Evolutionary conservation across 2,888 invertebrate species (phyloP), one percentile per base, ranked within the genome.

Genomic region (Cremastinae sp.): DNA sequence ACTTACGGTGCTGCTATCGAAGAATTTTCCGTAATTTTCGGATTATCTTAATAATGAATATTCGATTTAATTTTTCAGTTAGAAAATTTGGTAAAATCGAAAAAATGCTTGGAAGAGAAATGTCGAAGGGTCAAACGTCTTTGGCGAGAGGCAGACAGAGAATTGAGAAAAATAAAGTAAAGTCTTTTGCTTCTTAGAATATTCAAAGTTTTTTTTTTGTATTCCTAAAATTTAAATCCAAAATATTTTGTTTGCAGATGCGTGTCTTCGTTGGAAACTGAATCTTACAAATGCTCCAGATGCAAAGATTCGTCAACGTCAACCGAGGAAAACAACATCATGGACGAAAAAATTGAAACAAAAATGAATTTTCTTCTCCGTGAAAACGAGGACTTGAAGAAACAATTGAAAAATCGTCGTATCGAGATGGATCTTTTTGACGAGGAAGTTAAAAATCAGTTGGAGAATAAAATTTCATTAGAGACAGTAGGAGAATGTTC

Each of bases 381-480:
- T 47, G 83, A 86, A 71, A 85, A 82, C 35, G 78, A 82, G 18
- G 81, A 83, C 66, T 80, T 85, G 56, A 84, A 82, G 64, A 81
- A 61, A 2, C 83, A 87, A 59, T 69, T 87, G 16, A 58, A 81
- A 45, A 79, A 82, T 45, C 83, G 81, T 45, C 79, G 83, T 81
- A 69, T 82, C 12, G 83, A 85, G 70, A 78, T 87, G 51, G 83
- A 85, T 28, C 77, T 84, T n/a, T 82, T 85, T 22, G 82, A 83
- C 45, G 80, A 83, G 16, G 84, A 86, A 77, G 74, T 86, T 53
- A 80, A 79, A 62, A 78, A 78, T 66, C 81, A 82, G 35, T 78
- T 71, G 39, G 71, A 78, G 16, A 73, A 69, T 16, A 72, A 77
- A 1, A 51, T 16, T 55, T 14, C 73, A 5, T 53, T 74, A 10